These are phyloP conservation scores for Blastobasis adustella DNA, from an alignment of 2,888 invertebrate species.

Conservation along the genomic window DNA sequence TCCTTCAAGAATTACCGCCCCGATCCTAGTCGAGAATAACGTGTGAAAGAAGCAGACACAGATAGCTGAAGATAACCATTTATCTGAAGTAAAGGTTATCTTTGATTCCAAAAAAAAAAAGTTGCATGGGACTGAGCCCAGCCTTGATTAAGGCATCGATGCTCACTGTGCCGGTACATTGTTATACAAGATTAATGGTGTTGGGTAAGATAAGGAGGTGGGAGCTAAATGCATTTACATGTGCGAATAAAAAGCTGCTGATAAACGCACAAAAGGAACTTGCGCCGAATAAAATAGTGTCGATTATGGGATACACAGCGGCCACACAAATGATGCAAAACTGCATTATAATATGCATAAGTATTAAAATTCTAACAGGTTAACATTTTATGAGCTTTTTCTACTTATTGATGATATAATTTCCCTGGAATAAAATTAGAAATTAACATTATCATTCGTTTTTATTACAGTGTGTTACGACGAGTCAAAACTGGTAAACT, in stretches of 20 bases:
- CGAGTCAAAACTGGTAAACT: too few relatives aligned
- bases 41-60: not conserved
- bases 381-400: too few relatives aligned
- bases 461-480: too few relatives aligned
- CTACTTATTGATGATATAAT: too few relatives aligned
- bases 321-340: too few relatives aligned
- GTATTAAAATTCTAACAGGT: too few relatives aligned
- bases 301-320: slow-evolving; percentile 24
- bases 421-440: too few relatives aligned
- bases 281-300: slow-evolving; percentile 47
- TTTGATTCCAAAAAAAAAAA: not conserved
- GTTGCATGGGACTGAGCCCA: slow-evolving; percentile 24
- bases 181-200: slow-evolving; percentile 74
- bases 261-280: slow-evolving; percentile 64
- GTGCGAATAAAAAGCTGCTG: slow-evolving; percentile 66
- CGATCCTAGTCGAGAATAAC: too few relatives aligned
- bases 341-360: too few relatives aligned
- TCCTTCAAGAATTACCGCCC: too few relatives aligned
- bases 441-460: too few relatives aligned
- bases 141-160: slow-evolving; percentile 65
- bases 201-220: slow-evolving; percentile 62
- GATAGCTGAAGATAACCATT: not conserved
- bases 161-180: slow-evolving; percentile 55
- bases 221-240: slow-evolving; percentile 73
- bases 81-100: slow-evolving; percentile 3